A percentile compares a stretch with the other conserved stretches of the same genome.
These are phyloP conservation scores for Steinernema hermaphroditum DNA, from an alignment of 2,888 invertebrate genomes.

Conservation along the genomic window DNA sequence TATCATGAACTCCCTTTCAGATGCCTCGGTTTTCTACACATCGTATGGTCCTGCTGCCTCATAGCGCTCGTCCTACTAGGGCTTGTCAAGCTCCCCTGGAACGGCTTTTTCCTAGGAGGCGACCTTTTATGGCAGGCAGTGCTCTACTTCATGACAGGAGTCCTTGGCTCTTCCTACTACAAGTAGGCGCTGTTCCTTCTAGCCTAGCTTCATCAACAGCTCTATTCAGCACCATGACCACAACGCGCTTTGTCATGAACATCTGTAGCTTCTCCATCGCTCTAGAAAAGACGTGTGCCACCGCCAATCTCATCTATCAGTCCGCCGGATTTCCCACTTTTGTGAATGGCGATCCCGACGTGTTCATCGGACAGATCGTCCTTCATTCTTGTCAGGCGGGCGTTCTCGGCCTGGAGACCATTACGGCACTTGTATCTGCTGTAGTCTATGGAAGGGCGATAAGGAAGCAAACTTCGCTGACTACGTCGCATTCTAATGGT, in stretches of 20 bases:
- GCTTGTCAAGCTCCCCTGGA: constrained; percentile 57
- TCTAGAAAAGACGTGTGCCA: constrained; percentile 60
- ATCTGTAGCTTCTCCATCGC: constrained; percentile 54
- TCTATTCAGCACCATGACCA: constrained; percentile 49
- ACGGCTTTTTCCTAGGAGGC: constrained; percentile 61
- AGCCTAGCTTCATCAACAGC: neutral
- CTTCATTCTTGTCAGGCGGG: constrained; percentile 57
- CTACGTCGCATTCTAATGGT: constrained; percentile 32
- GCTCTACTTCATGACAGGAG: constrained; percentile 57
- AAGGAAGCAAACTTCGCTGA: constrained; percentile 37
- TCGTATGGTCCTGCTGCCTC: constrained; percentile 60
- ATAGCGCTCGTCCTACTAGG: constrained; percentile 60
- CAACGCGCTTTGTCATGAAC: constrained; percentile 56
- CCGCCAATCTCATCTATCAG: constrained; percentile 63
- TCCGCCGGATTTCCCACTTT: constrained; percentile 54
- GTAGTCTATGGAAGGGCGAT: constrained; percentile 53
- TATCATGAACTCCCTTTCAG: no score
- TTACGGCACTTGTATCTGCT: constrained; percentile 54
- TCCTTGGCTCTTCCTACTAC: constrained; percentile 56
- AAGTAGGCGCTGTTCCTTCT: constrained; percentile 39
- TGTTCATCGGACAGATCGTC: constrained; percentile 59
- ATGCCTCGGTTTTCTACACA: constrained; percentile 53
- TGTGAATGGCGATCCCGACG: constrained; percentile 44
- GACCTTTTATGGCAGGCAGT: constrained; percentile 63
- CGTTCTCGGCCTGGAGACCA: constrained; percentile 45